Conservation (phyloP, 1,140 invertebrate genomes). For the Trichonephila inaurata region DNA sequence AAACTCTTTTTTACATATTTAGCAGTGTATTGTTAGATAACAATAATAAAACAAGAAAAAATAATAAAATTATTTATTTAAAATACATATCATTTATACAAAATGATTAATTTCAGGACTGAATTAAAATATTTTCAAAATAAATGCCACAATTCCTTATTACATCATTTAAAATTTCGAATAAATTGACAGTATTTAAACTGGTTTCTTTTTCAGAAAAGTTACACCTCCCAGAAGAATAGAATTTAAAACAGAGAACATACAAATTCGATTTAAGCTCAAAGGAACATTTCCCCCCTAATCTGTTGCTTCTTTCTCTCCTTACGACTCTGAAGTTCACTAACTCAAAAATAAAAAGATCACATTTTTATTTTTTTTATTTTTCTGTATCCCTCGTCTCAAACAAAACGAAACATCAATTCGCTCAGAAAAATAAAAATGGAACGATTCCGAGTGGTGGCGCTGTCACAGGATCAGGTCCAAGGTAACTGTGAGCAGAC, state of each 20-base stretch:
- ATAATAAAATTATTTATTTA: too few relatives aligned
- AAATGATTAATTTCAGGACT: too few relatives aligned
- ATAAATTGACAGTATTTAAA: too few relatives aligned
- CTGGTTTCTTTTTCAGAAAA: neutral
- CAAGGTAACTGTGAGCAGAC: conserved; percentile 31
- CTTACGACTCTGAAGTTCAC: neutral
- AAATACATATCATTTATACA: too few relatives aligned
- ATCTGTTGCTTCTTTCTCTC: conserved; percentile 6
- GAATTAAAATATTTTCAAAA: too few relatives aligned
- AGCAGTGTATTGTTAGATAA: too few relatives aligned
- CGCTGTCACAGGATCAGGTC: conserved; percentile 19
- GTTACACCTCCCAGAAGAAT: neutral
- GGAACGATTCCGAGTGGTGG: conserved; percentile 16
- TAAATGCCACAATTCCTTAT: too few relatives aligned
- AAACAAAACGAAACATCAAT: conserved; percentile 32
- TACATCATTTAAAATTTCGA: too few relatives aligned
- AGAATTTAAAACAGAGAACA: neutral
- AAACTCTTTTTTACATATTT: too few relatives aligned
- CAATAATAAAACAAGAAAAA: too few relatives aligned
- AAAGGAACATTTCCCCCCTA: neutral
- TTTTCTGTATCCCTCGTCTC: neutral
- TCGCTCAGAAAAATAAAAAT: neutral
- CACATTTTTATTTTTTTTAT: neutral
- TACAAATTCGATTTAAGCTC: neutral
- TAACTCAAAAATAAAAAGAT: neutral